A percentile compares a stretch with the other conserved stretches of the same genome.
Conservation (phyloP, 2,888 invertebrate species). For the Heliothis peltigera region DNA sequence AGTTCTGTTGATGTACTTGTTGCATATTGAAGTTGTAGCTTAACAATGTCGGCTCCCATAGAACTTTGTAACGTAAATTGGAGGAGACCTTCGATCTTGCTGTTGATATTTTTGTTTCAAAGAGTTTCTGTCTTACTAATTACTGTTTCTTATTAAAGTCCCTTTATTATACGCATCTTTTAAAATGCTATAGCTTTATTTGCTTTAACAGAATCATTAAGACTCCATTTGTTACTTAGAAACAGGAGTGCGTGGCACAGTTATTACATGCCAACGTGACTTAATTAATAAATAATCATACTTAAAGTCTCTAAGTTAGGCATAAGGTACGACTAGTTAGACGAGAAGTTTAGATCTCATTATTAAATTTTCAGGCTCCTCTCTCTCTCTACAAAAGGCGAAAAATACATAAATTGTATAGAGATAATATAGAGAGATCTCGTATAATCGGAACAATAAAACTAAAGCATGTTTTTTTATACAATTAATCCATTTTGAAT, state of each 20-base stretch:
- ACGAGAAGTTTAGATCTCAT: neutral
- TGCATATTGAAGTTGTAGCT: constrained; percentile 72
- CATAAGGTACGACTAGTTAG: neutral
- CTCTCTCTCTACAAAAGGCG: too few species aligned
- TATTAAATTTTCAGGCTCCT: neutral
- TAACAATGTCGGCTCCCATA: constrained; percentile 44
- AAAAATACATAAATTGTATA: too few species aligned
- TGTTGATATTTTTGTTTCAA: constrained; percentile 42
- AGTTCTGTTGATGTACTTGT: constrained; percentile 79
- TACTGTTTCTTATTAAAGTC: neutral
- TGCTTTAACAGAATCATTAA: neutral
- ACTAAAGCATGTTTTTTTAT: too few species aligned
- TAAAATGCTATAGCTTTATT: neutral
- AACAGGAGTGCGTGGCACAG: neutral
- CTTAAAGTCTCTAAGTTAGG: constrained; percentile 12
- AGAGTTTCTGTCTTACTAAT: constrained; percentile 4
- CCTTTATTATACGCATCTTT: neutral
- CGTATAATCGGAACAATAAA: too few species aligned
- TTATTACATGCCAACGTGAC: neutral
- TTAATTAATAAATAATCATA: neutral
- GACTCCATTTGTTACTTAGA: neutral
- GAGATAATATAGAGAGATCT: too few species aligned
- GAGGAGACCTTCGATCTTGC: constrained; percentile 25
- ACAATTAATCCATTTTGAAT: too few species aligned
- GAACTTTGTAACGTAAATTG: constrained; percentile 48